Base-by-base conservation (phyloP, 2,888 invertebrate genomes). In the Sesamia inferens region DNA sequence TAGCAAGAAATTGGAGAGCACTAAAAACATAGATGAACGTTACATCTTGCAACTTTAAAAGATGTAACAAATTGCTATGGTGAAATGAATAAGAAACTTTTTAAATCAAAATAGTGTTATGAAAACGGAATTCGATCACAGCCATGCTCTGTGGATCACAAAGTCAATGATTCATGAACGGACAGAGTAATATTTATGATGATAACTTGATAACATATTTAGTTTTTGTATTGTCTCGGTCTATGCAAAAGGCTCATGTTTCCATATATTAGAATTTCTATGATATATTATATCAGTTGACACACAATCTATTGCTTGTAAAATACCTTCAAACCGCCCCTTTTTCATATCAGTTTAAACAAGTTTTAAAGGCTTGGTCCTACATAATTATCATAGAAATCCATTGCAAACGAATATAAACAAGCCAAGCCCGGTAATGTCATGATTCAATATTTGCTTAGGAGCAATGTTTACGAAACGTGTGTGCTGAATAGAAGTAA, bases 371-470 rank as follows among this genome's bases (percentile, higher is more conserved):
- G 78, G 78, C 64, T 78, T 72, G 81, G 70, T 61, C 39, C 67
- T 68, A 76, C 74, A 69, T 69, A 83, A 83, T 82, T 82, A 76
- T 84, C 76, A 78, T 71, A 70, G 61, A 73, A 63, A 62, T 54
- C 42, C 73, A 77, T 74, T 68, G 71, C 77, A 57, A 81, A 71
- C 77, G 58, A 81, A 71, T 57, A 61, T 70, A 79, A 73, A 82
- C 70, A 79, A 63, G 69, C 66, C 81, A 55, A 78, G 71, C 81
- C 79, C 55, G 54, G 67, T 71, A 69, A 72, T 80, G 76, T 71
- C 71, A 72, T 80, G 76, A 74, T 68, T 85, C 80, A 87, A 85
- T 87, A 79, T 85, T 83, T 79, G 54, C 66, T 31, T 44, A 85
- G 67, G 68, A 68, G 42, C 63, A 64, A 74, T 64, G 68, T 74